Conservation (phyloP, 2,113 vertebrate species). For the Clarias batrachus region DNA sequence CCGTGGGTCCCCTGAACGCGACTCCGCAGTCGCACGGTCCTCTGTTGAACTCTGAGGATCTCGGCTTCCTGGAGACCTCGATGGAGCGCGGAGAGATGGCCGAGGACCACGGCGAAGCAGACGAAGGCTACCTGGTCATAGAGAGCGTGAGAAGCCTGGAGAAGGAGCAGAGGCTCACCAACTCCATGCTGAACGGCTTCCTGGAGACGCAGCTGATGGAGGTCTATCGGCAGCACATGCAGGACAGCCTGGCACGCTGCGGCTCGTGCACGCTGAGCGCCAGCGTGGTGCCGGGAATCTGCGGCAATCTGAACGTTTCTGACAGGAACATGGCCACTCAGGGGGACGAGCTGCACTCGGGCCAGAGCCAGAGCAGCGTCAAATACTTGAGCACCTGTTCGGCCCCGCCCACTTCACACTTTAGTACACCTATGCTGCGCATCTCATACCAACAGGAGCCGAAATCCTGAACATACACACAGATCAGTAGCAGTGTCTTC, state of each 20-base stretch:
- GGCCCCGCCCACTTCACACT: slow-evolving; percentile 56
- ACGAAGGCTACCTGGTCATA: slow-evolving; percentile 59
- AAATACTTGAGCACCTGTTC: slow-evolving; percentile 56
- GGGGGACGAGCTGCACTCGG: slow-evolving; percentile 61
- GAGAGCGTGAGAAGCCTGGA: slow-evolving; percentile 62
- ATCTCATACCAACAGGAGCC: slow-evolving; percentile 65
- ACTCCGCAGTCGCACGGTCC: slow-evolving; percentile 52
- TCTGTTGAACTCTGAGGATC: slow-evolving; percentile 66
- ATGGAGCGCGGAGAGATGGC: neutral
- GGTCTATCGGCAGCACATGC: slow-evolving; percentile 77
- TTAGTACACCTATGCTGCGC: slow-evolving; percentile 75
- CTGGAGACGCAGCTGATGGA: slow-evolving; percentile 76
- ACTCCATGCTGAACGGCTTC: slow-evolving; percentile 75
- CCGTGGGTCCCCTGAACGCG: slow-evolving; percentile 61
- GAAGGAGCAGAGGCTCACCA: slow-evolving; percentile 71
- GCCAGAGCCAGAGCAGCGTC: slow-evolving; percentile 63
- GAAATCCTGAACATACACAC: slow-evolving; percentile 10
- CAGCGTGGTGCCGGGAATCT: slow-evolving; percentile 64
- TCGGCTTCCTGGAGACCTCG: slow-evolving; percentile 43
- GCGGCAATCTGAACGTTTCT: slow-evolving; percentile 63
- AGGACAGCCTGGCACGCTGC: slow-evolving; percentile 73
- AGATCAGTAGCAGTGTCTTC: neutral
- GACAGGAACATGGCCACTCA: slow-evolving; percentile 46
- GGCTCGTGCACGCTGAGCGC: slow-evolving; percentile 62
- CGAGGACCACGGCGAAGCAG: neutral